Conservation (phyloP, 2,113 vertebrate species). For the Calcarius ornatus region DNA sequence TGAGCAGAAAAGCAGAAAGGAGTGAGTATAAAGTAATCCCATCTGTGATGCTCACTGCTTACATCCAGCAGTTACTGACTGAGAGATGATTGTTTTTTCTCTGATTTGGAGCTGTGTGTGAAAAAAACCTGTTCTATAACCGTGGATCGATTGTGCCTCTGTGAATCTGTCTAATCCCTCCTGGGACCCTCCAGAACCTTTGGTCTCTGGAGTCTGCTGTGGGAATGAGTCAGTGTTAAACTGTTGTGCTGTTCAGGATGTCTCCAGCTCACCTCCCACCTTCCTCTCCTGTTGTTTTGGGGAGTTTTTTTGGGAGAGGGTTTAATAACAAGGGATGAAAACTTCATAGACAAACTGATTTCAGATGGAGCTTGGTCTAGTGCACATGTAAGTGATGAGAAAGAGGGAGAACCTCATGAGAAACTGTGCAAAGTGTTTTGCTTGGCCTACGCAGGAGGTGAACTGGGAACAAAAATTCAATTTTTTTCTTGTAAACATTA, state of each 20-base stretch:
- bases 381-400: not conserved
- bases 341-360: not conserved
- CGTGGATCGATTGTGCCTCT: not conserved
- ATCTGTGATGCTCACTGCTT: not conserved
- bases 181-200: not conserved
- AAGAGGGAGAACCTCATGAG: not conserved
- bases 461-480: not conserved
- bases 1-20: not conserved
- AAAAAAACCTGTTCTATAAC: not conserved
- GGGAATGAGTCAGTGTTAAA: not conserved
- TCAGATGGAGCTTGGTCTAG: not conserved
- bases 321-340: not conserved
- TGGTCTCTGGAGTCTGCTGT: not conserved
- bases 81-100: not conserved
- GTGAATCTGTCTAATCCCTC: not conserved
- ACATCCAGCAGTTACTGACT: not conserved
- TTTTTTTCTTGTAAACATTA: not conserved
- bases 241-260: not conserved
- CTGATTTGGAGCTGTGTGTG: not conserved
- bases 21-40: not conserved
- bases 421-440: not conserved
- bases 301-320: accelerated
- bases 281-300: not conserved
- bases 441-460: not conserved
- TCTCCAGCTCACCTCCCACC: not conserved